Conservation (phyloP, 2,888 invertebrate genomes). For the Drosophila testacea region DNA sequence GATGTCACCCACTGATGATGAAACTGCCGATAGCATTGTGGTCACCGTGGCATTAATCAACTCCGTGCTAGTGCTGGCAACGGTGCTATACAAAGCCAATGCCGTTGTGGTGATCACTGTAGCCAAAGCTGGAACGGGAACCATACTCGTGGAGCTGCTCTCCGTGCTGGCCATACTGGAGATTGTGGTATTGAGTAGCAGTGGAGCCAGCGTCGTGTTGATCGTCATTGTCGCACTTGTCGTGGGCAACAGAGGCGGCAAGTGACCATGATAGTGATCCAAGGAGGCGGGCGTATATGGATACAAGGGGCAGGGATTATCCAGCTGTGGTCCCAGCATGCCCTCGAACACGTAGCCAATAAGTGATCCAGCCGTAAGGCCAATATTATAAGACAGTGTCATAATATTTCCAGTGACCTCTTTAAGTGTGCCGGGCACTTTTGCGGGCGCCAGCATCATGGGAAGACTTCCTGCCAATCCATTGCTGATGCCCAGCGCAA, state of each 20-base stretch:
- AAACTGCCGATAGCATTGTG: constrained; percentile 75
- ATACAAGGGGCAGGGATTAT: constrained; percentile 85
- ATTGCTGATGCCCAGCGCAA: constrained; percentile 92
- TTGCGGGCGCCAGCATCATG: constrained; percentile 95
- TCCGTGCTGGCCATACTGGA: constrained; percentile 47
- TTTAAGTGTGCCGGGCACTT: constrained; percentile 93
- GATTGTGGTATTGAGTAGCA: constrained; percentile 61
- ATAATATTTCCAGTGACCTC: constrained; percentile 98
- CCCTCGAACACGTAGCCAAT: constrained; percentile 92
- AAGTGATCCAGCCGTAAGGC: constrained; percentile 92
- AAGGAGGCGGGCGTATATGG: constrained; percentile 78
- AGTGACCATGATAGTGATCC: constrained; percentile 68
- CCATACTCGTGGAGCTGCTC: constrained; percentile 56
- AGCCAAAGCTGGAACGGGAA: constrained; percentile 55
- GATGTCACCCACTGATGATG: constrained; percentile 66
- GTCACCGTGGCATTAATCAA: constrained; percentile 76
- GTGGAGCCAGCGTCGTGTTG: constrained; percentile 51
- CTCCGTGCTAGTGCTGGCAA: constrained; percentile 73
- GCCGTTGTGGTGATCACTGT: constrained; percentile 77
- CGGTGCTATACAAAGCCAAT: constrained; percentile 67
- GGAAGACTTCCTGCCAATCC: constrained; percentile 96
- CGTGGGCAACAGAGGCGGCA: constrained; percentile 58
- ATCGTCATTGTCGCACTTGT: constrained; percentile 42
- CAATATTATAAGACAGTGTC: constrained; percentile 96
- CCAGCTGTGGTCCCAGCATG: constrained; percentile 87